These are phyloP conservation scores for Trichopoda pennipes DNA, from an alignment of 2,888 invertebrate genomes.

Conservation along the genomic window DNA sequence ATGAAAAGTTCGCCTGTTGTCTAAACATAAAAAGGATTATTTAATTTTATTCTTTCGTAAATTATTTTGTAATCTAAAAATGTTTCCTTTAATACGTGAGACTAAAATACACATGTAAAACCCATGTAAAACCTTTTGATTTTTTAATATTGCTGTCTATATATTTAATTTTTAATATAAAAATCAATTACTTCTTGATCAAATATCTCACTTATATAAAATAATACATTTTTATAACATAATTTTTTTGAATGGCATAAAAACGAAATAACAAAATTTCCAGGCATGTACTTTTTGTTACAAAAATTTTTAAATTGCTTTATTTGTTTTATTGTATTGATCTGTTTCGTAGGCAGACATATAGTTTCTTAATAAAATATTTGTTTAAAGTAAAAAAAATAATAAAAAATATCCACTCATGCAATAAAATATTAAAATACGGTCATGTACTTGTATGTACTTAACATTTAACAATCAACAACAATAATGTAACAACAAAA, in stretches of 20 bases:
- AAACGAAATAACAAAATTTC: neutral
- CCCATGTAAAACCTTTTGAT: too few species aligned
- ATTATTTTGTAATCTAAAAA: too few species aligned
- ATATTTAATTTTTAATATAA: too few species aligned
- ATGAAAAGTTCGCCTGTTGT: too few species aligned
- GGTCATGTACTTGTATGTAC: neutral
- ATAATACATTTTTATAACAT: neutral
- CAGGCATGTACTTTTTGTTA: neutral
- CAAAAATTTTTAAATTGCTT: constrained; percentile 39
- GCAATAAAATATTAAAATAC: neutral
- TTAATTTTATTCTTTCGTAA: too few species aligned
- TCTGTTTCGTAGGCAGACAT: constrained; percentile 39
- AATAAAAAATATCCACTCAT: constrained; percentile 10
- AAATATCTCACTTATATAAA: neutral
- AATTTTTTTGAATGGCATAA: neutral
- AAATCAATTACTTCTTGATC: too few species aligned
- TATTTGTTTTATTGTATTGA: constrained; percentile 41
- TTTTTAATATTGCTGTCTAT: too few species aligned
- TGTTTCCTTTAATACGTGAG: too few species aligned
- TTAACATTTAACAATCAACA: constrained; percentile 29
- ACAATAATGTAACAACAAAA: constrained; percentile 19
- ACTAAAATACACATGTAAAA: too few species aligned
- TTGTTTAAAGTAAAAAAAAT: constrained; percentile 32
- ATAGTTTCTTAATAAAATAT: constrained; percentile 54
- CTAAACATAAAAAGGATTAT: too few species aligned